Evolutionary conservation across 2,888 invertebrate genomes (phyloP).

Genomic region (Platynereis dumerilii): DNA sequence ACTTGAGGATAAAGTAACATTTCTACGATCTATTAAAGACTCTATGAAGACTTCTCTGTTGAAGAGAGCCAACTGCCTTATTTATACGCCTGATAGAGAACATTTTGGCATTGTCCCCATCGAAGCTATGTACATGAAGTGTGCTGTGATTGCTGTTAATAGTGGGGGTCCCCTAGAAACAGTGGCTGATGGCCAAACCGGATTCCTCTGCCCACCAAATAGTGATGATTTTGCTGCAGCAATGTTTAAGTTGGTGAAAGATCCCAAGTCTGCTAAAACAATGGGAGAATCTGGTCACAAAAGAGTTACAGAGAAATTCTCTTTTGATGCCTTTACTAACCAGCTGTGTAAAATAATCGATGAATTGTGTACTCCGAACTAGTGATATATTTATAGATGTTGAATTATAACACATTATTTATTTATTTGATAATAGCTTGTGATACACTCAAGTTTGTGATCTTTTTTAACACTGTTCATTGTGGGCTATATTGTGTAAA

Average conservation of each 20-base stretch:
- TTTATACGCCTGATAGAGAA: conserved; percentile 96
- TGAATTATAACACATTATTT: too few relatives aligned
- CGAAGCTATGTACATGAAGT: conserved; percentile 93
- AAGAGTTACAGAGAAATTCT: conserved; percentile 81
- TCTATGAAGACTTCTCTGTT: conserved; percentile 82
- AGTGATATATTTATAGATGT: too few relatives aligned
- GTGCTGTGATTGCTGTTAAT: conserved; percentile 93
- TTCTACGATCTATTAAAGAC: conserved; percentile 88
- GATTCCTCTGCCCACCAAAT: conserved; percentile 65
- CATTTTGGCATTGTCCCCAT: conserved; percentile 99
- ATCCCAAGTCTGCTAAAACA: conserved; percentile 69
- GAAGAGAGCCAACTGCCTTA: conserved; percentile 76
- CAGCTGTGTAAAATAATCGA: conserved; percentile 38
- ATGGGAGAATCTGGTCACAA: conserved; percentile 79
- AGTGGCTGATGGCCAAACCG: conserved; percentile 67
- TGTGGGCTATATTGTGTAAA: too few relatives aligned
- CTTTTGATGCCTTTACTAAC: conserved; percentile 77
- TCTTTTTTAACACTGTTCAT: too few relatives aligned
- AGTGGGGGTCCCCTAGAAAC: conserved; percentile 97
- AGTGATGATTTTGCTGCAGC: conserved; percentile 78
- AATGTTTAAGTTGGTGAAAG: conserved; percentile 74
- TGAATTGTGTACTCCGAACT: too few relatives aligned
- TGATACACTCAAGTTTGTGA: too few relatives aligned
- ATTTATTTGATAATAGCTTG: too few relatives aligned
- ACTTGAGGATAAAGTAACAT: conserved; percentile 73